A percentile compares a stretch with the other conserved stretches of the same genome.
Conservation (phyloP, 2,888 invertebrate genomes). For the Stictocephala bisonia region DNA sequence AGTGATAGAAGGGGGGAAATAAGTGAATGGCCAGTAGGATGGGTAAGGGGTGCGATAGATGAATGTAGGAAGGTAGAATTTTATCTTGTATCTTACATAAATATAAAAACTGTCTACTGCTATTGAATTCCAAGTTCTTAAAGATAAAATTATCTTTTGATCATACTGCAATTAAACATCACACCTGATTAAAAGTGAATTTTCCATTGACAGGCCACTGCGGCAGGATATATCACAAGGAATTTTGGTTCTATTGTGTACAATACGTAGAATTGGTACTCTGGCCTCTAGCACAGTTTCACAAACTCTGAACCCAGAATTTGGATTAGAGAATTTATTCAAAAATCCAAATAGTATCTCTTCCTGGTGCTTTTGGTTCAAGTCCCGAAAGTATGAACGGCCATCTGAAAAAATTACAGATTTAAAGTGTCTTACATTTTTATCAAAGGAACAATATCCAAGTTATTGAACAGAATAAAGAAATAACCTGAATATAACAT, state of each 20-base stretch:
- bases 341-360: neutral
- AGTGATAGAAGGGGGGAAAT: no score
- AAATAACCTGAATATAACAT: no score
- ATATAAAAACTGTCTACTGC: no score
- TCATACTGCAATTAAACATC: neutral
- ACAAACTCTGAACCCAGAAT: conserved; percentile 8
- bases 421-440: no score
- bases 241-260: conserved; percentile 63
- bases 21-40: no score
- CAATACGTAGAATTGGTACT: conserved; percentile 72
- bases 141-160: no score
- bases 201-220: conserved; percentile 70
- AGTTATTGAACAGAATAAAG: no score
- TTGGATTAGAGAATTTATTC: neutral
- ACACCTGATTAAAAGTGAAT: conserved; percentile 65
- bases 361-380: neutral
- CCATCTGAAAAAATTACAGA: neutral
- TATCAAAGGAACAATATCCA: no score
- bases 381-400: conserved; percentile 2
- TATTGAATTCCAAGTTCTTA: no score
- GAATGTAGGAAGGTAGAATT: no score
- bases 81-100: no score
- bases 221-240: conserved; percentile 72
- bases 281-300: conserved; percentile 64
- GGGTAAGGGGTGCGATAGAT: no score